Base-by-base conservation (phyloP, 2,113 vertebrate genomes). In the Rutilus rutilus region DNA sequence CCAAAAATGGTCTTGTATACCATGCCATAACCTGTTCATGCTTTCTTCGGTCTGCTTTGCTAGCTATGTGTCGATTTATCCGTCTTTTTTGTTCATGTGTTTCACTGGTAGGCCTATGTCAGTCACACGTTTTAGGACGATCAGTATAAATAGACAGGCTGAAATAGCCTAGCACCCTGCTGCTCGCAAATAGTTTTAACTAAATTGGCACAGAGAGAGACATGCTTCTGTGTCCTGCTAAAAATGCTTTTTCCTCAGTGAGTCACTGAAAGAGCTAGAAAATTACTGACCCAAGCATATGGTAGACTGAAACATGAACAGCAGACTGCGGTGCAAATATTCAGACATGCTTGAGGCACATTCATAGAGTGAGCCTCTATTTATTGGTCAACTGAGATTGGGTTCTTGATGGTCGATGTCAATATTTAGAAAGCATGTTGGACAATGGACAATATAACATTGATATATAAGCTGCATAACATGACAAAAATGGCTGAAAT, bases 111-210 rank as follows among this genome's bases (percentile, higher is more conserved):
- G 11, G 59, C 60, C 75, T 60, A 78, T 84, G 87, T 71, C 77
- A 45, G 59, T 39, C 74, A 87, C 79, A 87, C 42, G 79, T 89
- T 78, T 84, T 78, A 60, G 83, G 50, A 62, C 85, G 82, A 42
- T 81, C 73, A 82, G 83, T 85, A 89, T 88, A 86, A 88, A 88
- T 88, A 89, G 86, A 82, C 82, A 82, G 50, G 76, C 89, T 74
- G 78, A 89, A 88, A 89, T 89, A 89, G 73, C 73, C 45, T n/a
- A 50, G 64, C 82, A 78, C 84, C 78, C 89, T 86, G 77, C 86
- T 78, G 86, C 50, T 75, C 76, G 67, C 80, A 87, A 84, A 87
- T 50, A 85, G 88, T 80, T 83, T 87, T 36, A 82, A 82, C 57
- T 71, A 52, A 54, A 77, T 82, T 85, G 75, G 69, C 80, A 83